Conservation (phyloP, 2,113 vertebrate species). For the Malurus elegans region DNA sequence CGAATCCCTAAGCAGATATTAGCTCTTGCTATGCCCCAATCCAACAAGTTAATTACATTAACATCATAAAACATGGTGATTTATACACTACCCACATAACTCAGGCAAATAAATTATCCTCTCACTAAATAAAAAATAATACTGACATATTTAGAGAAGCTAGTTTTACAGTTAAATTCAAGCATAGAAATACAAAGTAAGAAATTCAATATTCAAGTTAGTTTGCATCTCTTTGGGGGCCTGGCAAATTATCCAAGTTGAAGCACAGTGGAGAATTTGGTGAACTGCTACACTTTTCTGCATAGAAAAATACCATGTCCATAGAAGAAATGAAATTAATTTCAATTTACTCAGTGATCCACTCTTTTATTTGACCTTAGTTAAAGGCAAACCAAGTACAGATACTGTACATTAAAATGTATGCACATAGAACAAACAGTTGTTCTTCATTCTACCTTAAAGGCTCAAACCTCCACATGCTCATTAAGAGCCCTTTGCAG, state of each 20-base stretch:
- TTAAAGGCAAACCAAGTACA: conserved; percentile 80
- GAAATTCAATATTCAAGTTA: neutral
- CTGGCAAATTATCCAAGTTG: neutral
- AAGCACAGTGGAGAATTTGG: neutral
- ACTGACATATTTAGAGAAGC: neutral
- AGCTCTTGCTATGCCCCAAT: neutral
- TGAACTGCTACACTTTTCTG: neutral
- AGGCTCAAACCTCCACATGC: neutral
- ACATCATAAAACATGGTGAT: neutral
- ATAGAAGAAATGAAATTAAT: conserved; percentile 34
- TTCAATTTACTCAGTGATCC: conserved; percentile 12
- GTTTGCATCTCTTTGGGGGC: neutral
- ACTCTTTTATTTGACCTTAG: conserved; percentile 76
- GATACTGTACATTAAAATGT: conserved; percentile 80
- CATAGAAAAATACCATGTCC: conserved; percentile 27
- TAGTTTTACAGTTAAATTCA: neutral
- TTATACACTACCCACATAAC: neutral
- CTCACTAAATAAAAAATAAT: neutral
- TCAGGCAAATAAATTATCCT: neutral
- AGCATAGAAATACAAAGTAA: neutral
- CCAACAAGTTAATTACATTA: neutral
- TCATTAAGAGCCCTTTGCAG: neutral
- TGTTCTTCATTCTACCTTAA: neutral
- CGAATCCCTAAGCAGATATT: neutral
- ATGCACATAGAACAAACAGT: neutral